Percentiles rank a stretch among this genome's conserved stretches.
Evolutionary conservation across 1,140 invertebrate species (phyloP).

Genomic region (Drosophila truncata): DNA sequence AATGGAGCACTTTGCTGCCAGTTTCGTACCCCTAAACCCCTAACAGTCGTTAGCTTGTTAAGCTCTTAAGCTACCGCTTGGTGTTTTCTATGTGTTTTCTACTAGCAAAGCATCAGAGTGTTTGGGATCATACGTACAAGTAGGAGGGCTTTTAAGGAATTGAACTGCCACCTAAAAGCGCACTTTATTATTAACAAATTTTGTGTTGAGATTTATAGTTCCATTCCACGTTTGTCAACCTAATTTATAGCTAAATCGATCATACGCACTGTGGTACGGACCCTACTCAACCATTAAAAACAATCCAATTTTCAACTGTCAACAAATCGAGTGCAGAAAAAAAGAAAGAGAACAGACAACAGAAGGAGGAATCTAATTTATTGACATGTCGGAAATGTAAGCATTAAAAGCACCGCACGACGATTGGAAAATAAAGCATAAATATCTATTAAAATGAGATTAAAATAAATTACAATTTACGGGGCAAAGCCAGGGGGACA

Average conservation of each 20-base stretch:
- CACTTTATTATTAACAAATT: not conserved
- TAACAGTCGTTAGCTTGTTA: constrained; percentile 27
- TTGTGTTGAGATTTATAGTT: not conserved
- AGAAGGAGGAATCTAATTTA: constrained; percentile 51
- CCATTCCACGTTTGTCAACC: not conserved
- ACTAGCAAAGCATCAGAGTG: not conserved
- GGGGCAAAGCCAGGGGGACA: not conserved
- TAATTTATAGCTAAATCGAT: constrained; percentile 9
- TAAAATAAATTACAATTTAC: constrained; percentile 75
- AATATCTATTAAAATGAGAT: constrained; percentile 78
- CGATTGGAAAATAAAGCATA: constrained; percentile 71
- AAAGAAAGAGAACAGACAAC: too few species aligned
- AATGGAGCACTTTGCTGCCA: constrained; percentile 50
- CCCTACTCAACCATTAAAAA: constrained; percentile 1
- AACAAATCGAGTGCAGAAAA: constrained; percentile 49
- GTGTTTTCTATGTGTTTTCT: not conserved
- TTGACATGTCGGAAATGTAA: constrained; percentile 63
- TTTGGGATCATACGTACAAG: not conserved
- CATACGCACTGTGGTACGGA: constrained; percentile 20
- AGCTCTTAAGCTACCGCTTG: constrained; percentile 13
- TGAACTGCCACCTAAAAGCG: not conserved
- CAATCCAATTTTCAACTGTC: constrained; percentile 49
- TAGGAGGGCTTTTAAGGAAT: not conserved
- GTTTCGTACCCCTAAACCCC: constrained; percentile 16
- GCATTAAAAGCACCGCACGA: constrained; percentile 47